phyloP scores from a whole-genome alignment of 2,797 vertebrate species.

The Pantherophis vulpinus region DNA sequence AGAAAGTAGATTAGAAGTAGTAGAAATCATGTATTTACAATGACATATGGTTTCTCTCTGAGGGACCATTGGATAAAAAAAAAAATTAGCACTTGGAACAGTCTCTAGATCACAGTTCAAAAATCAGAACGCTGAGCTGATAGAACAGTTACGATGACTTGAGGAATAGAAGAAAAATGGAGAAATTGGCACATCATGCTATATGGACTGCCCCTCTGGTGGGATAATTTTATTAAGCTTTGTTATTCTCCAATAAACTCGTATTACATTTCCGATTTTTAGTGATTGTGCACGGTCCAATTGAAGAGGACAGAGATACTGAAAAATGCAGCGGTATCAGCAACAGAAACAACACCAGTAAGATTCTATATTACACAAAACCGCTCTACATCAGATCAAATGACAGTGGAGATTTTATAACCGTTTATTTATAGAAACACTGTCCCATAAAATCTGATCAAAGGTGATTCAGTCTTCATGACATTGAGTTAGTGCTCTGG shows the following conservation, averaged over 20 bases:
- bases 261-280: background rate
- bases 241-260: background rate
- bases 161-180: conserved; percentile 56
- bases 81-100: no score
- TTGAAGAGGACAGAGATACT: background rate
- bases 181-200: conserved; percentile 50
- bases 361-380: background rate
- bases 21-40: background rate
- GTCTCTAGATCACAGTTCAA: background rate
- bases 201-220: background rate
- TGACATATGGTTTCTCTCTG: background rate
- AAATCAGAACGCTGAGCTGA: background rate
- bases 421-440: background rate
- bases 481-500: background rate
- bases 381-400: background rate
- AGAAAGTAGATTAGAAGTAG: background rate
- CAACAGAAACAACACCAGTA: background rate
- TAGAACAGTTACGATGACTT: conserved; percentile 50
- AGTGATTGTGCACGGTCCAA: background rate
- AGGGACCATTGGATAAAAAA: background rate
- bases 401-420: background rate
- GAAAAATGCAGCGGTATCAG: background rate
- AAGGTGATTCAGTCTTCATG: background rate
- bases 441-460: background rate
- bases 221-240: background rate